Evolutionary conservation across 2,888 invertebrate genomes (phyloP).

Genomic region (Bimastos eiseni): DNA sequence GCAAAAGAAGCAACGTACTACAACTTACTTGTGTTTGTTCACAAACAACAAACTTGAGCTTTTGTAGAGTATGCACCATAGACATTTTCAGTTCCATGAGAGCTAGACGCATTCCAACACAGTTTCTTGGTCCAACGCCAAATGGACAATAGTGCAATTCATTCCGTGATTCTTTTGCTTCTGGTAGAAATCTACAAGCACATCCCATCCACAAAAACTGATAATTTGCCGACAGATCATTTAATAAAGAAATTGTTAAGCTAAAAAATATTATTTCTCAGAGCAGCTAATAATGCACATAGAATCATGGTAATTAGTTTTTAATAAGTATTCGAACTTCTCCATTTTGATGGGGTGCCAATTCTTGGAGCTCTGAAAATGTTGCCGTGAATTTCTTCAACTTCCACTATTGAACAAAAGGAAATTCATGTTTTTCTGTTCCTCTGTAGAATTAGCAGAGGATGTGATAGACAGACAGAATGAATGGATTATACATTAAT

Average conservation of each 20-base stretch:
- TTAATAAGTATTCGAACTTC: not conserved
- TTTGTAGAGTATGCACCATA: slow-evolving; percentile 13
- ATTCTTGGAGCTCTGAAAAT: not conserved
- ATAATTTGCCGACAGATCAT: not conserved
- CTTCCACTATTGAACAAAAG: not conserved
- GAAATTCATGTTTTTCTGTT: not conserved
- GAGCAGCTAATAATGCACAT: too few relatives aligned
- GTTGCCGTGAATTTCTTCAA: not conserved
- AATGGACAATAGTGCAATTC: not conserved
- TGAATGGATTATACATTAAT: too few relatives aligned
- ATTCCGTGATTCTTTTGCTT: not conserved
- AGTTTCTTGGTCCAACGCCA: slow-evolving; percentile 24
- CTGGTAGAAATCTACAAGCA: not conserved
- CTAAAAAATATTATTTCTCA: too few relatives aligned
- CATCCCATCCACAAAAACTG: not conserved
- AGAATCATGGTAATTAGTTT: too few relatives aligned
- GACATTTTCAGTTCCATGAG: slow-evolving; percentile 26
- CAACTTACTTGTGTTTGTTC: slow-evolving; percentile 21
- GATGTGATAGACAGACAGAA: too few relatives aligned
- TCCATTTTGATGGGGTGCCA: not conserved
- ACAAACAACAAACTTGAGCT: not conserved
- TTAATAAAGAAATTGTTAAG: too few relatives aligned
- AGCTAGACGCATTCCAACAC: slow-evolving; percentile 22
- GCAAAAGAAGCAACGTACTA: not conserved
- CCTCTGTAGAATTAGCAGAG: too few relatives aligned